Evolutionary conservation across 2,797 vertebrate species (phyloP).

Genomic region (Cyprinodon diabolis): DNA sequence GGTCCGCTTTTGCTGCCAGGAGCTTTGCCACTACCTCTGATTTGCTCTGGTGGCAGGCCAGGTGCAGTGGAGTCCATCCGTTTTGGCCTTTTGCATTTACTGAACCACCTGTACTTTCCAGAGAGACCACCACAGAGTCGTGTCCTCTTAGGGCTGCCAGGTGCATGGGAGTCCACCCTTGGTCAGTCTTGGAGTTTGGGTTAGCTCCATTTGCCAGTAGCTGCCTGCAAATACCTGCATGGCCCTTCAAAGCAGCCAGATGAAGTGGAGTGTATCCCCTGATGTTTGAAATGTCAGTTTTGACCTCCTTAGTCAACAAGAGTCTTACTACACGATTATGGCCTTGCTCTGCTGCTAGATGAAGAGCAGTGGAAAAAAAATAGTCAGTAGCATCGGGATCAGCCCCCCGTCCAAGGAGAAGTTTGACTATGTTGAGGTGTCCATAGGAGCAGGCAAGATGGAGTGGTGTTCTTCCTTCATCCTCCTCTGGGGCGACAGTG

Average conservation of each 20-base stretch:
- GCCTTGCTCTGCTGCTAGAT: constrained; percentile 83
- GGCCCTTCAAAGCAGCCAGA: constrained; percentile 79
- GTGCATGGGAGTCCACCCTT: constrained; percentile 88
- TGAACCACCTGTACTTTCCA: constrained; percentile 72
- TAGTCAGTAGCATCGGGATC: constrained; percentile 79
- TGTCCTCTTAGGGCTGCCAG: constrained; percentile 85
- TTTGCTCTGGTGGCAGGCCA: constrained; percentile 81
- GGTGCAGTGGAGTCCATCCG: constrained; percentile 86
- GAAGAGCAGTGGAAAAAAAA: constrained; percentile 80
- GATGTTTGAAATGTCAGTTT: constrained; percentile 70
- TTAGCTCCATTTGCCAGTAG: constrained; percentile 77
- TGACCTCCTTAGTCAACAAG: constrained; percentile 74
- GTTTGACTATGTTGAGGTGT: constrained; percentile 82
- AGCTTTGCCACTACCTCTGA: constrained; percentile 74
- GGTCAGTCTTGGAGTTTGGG: constrained; percentile 74
- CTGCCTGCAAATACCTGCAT: constrained; percentile 86
- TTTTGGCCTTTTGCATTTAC: constrained; percentile 77
- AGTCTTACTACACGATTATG: constrained; percentile 85
- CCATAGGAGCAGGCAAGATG: constrained; percentile 86
- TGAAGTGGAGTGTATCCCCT: constrained; percentile 84
- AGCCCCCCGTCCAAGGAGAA: constrained; percentile 82
- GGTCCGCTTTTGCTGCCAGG: constrained; percentile 78
- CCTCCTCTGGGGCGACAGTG: constrained; percentile 59
- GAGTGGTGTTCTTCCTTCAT: constrained; percentile 79
- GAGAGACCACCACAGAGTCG: constrained; percentile 74